Conservation (phyloP, 2,888 invertebrate species). For the Epiperipatus broadwayi region DNA sequence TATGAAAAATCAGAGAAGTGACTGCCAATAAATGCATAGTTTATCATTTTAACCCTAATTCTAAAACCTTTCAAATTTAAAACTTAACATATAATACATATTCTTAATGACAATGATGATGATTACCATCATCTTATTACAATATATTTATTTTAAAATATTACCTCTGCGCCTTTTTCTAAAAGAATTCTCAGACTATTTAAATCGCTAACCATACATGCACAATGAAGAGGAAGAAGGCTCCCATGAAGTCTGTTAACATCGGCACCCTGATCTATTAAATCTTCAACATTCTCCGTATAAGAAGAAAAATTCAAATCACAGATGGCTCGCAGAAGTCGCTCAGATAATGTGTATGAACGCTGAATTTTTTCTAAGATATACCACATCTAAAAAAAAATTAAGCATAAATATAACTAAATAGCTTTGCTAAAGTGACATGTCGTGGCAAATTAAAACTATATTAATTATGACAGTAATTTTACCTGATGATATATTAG, state of each 20-base stretch:
- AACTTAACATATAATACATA: too few species aligned
- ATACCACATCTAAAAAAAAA: slow-evolving; percentile 23
- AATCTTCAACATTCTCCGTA: slow-evolving; percentile 24
- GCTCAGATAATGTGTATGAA: slow-evolving; percentile 24
- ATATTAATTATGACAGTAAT: too few species aligned
- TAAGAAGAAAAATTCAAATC: slow-evolving; percentile 19
- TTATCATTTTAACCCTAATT: too few species aligned
- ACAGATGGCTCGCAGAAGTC: slow-evolving; percentile 25
- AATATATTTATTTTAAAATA: not conserved
- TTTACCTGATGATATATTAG: too few species aligned
- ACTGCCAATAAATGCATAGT: too few species aligned
- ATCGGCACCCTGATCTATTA: slow-evolving; percentile 25
- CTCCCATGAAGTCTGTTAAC: slow-evolving; percentile 27
- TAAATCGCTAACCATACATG: slow-evolving; percentile 26
- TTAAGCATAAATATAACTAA: too few species aligned
- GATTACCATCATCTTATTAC: too few species aligned
- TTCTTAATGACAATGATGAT: too few species aligned
- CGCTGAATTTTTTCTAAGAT: slow-evolving; percentile 25
- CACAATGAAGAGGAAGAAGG: slow-evolving; percentile 27
- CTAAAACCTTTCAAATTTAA: not conserved
- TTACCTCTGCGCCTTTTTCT: slow-evolving; percentile 25
- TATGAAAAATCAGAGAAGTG: too few species aligned
- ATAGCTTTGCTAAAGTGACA: too few species aligned
- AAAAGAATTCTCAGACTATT: slow-evolving; percentile 22
- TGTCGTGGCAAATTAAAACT: too few species aligned